Base-by-base conservation (phyloP, 2,797 vertebrate species). In the Aselliscus stoliczkanus region DNA sequence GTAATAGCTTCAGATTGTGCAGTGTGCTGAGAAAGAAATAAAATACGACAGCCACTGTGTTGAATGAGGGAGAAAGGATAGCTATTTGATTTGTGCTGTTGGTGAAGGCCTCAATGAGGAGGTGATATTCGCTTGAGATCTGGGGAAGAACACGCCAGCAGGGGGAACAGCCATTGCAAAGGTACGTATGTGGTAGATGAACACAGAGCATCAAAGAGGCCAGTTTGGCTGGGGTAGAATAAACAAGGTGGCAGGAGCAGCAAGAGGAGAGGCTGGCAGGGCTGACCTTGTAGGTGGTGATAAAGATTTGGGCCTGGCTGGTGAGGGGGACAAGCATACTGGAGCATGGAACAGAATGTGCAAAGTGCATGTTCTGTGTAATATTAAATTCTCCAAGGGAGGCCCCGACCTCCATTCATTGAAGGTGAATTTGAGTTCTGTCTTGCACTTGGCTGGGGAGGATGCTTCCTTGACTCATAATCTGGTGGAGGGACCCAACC, bases 11-110 rank as follows among this genome's bases (percentile, higher is more conserved):
- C 42, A 64, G 29, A 37, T 4, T 42, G 37, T 29, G 20, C 11
- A 6, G 1, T 17, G n/a, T 42, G 17, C 3, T 47, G 52, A 83
- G 75, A 73, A 65, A 88, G 80, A 93, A 91, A 14, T 23, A 2
- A 37, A 23, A 7, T 12, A 1, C 1, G 7, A 5, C 0, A n/a
- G 50, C 34, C 47, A 42, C 27, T 0, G 9, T 25, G 27, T 2
- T 11, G 13, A 7, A 64, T 14, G 2, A 47, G 27, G 25, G 39
- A 12, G 13, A 7, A 4, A 20, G 67, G 50, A 2, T 7, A 42
- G 18, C 50, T 60, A 0, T 31, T 72, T 65, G 25, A 75, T 34
- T 47, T 64, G 31, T 52, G 37, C 21, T 3, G 8, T 47, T n/a
- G 6, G 10, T 7, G 42, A 42, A 27, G 47, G n/a, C 29, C n/a